These are phyloP conservation scores for Phylloscopus trochiloides DNA, from an alignment of 2,113 vertebrate species.

Conservation along the genomic window DNA sequence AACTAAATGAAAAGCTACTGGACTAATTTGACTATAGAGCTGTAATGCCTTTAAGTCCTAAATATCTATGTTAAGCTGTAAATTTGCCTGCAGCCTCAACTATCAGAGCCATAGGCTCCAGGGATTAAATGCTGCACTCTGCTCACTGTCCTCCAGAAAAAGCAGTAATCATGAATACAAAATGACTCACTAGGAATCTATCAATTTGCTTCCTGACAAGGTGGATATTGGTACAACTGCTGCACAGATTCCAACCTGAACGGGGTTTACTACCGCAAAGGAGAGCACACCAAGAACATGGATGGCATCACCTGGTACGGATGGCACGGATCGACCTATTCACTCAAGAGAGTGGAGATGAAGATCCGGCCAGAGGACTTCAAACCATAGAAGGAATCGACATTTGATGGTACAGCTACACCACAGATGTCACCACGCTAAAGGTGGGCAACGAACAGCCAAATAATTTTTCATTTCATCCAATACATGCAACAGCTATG, in stretches of 20 bases:
- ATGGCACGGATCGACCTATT: conserved; percentile 93
- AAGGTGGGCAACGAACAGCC: background rate
- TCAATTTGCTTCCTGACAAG: conserved; percentile 53
- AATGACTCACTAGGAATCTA: background rate
- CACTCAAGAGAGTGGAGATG: conserved; percentile 93
- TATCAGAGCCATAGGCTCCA: background rate
- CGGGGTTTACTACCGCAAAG: conserved; percentile 87
- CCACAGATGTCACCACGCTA: background rate
- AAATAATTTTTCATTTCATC: background rate
- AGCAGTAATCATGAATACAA: background rate
- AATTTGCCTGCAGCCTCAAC: background rate
- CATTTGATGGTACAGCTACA: background rate
- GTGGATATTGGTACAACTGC: conserved; percentile 99
- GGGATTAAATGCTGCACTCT: background rate
- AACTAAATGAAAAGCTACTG: background rate
- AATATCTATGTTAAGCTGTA: background rate
- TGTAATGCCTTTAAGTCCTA: background rate
- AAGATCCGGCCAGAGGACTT: conserved; percentile 91
- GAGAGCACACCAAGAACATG: conserved; percentile 82
- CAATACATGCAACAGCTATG: background rate
- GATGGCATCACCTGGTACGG: conserved; percentile 97
- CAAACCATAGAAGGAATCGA: conserved; percentile 49
- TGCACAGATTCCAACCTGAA: conserved; percentile 98
- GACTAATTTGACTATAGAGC: background rate
- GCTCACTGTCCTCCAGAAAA: fast-evolving